Percentiles rank a stretch among this genome's conserved stretches.
These are phyloP conservation scores for Erebia ligea DNA, from an alignment of 2,888 invertebrate species.

Conservation along the genomic window DNA sequence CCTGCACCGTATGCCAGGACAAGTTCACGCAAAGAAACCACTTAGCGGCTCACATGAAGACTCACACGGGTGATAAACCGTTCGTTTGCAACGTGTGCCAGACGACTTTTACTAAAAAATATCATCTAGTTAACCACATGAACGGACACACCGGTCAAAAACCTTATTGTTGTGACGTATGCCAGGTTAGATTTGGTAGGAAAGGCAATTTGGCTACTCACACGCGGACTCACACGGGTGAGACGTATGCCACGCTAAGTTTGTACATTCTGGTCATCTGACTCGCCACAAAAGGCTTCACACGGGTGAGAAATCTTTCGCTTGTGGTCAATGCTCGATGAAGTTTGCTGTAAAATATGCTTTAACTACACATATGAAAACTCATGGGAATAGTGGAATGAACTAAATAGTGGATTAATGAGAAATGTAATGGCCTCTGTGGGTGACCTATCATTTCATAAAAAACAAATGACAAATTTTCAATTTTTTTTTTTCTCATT, in stretches of 20 bases:
- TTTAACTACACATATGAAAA: neutral
- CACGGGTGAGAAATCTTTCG: neutral
- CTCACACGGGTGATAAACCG: neutral
- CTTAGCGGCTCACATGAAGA: neutral
- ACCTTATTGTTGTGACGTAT: neutral
- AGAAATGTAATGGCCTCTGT: too few species aligned
- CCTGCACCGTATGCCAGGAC: neutral
- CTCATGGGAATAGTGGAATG: neutral
- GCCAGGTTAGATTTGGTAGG: neutral
- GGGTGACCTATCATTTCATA: too few species aligned
- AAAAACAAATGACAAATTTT: too few species aligned
- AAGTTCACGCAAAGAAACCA: neutral
- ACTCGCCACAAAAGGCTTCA: neutral
- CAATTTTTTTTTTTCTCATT: too few species aligned
- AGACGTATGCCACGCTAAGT: neutral
- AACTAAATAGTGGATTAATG: too few species aligned
- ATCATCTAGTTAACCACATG: neutral
- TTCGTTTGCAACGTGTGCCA: neutral
- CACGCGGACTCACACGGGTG: neutral
- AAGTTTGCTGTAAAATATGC: neutral
- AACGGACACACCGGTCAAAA: neutral
- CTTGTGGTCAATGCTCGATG: neutral
- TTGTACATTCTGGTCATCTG: neutral
- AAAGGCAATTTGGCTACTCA: neutral
- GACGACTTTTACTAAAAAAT: neutral